Evolutionary conservation across 2,797 vertebrate genomes (phyloP).

Genomic region (Pantherophis vulpinus): DNA sequence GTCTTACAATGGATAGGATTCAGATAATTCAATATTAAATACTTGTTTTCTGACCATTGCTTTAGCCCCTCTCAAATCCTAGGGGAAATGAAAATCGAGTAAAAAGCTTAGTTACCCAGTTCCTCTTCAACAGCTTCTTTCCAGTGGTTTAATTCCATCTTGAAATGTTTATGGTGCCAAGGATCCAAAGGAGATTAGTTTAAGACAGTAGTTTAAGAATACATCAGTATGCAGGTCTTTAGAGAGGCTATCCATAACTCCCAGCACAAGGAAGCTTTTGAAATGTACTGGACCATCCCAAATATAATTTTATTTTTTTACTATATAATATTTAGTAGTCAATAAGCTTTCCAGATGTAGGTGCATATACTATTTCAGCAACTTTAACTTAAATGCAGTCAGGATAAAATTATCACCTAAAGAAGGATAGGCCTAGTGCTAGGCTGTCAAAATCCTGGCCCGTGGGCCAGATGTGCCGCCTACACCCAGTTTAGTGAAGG

Average conservation of each 20-base stretch:
- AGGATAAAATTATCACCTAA: background rate
- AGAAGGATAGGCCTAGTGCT: background rate
- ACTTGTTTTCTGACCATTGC: background rate
- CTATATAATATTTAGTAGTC: background rate
- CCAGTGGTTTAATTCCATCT: background rate
- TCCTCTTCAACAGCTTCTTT: background rate
- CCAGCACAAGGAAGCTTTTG: background rate
- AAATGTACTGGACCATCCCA: background rate
- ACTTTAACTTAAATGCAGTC: background rate
- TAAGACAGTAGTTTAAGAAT: background rate
- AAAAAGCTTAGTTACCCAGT: background rate
- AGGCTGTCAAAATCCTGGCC: too few species aligned
- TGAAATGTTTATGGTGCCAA: background rate
- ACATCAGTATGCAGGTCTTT: background rate
- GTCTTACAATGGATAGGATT: background rate
- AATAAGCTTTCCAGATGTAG: background rate
- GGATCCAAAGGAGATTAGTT: background rate
- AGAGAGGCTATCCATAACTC: background rate
- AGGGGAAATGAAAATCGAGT: background rate
- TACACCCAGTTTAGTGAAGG: too few species aligned
- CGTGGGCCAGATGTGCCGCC: accelerated
- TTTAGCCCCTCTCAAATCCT: background rate
- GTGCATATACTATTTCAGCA: background rate
- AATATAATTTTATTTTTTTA: background rate
- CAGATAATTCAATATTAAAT: background rate